These are phyloP conservation scores for Macrobrachium nipponense DNA, from an alignment of 1,140 invertebrate species.

Conservation along the genomic window DNA sequence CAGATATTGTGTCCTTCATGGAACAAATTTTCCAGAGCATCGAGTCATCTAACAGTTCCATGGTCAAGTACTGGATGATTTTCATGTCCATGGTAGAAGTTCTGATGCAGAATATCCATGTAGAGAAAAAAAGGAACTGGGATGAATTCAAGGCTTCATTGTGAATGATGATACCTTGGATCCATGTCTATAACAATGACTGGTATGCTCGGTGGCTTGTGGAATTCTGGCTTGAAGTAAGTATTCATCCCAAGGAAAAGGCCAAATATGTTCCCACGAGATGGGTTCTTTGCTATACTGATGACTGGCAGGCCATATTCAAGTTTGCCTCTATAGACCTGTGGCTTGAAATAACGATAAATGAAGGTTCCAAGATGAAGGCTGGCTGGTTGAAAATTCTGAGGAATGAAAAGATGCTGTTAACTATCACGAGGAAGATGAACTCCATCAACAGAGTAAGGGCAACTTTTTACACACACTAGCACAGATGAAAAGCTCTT, in stretches of 20 bases:
- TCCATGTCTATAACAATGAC: slow-evolving; percentile 8
- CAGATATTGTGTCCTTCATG: too few relatives aligned
- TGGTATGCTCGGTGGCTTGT: slow-evolving; percentile 11
- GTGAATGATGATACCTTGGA: neutral
- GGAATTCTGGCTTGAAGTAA: slow-evolving; percentile 18
- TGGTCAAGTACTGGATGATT: slow-evolving; percentile 15
- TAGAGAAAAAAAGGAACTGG: slow-evolving; percentile 18
- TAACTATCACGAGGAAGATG: slow-evolving; percentile 10
- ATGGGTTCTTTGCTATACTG: slow-evolving; percentile 5
- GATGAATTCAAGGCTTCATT: slow-evolving; percentile 14
- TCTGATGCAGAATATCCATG: slow-evolving; percentile 23
- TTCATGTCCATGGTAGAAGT: too few relatives aligned
- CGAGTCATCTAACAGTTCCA: too few relatives aligned
- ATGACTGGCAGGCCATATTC: neutral
- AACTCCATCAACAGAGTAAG: slow-evolving; percentile 14
- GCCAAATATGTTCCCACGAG: neutral
- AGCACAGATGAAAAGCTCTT: too few relatives aligned
- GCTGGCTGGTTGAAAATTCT: too few relatives aligned
- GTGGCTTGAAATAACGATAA: neutral
- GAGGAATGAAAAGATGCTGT: slow-evolving; percentile 2
- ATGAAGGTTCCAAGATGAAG: slow-evolving; percentile 30
- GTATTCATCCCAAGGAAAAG: too few relatives aligned
- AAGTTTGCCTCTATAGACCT: neutral
- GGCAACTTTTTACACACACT: slow-evolving; percentile 25
- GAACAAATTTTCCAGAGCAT: too few relatives aligned